phyloP scores from a whole-genome alignment of 1,140 invertebrate genomes.

The Calephelis virginiensis region DNA sequence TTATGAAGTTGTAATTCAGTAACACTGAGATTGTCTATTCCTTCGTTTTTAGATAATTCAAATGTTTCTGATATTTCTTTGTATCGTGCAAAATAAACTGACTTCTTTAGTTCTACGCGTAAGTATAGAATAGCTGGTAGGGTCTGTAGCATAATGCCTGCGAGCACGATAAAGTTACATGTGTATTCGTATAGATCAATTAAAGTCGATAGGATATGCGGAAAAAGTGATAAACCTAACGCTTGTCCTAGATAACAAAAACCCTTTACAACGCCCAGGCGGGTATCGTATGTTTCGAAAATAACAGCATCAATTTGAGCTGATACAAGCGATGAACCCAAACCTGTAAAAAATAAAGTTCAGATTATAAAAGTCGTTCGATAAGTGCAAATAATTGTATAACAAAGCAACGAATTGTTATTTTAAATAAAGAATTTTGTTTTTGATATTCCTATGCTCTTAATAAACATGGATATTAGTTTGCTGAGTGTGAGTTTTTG shows the following conservation, averaged over 20 bases:
- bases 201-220: constrained; percentile 63
- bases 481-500: too few species aligned
- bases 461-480: too few species aligned
- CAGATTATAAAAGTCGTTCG: neutral
- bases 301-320: constrained; percentile 71
- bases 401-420: too few species aligned
- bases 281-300: constrained; percentile 67
- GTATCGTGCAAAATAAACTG: constrained; percentile 53
- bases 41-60: constrained; percentile 57
- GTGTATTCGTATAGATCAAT: constrained; percentile 64
- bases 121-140: constrained; percentile 64
- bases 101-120: constrained; percentile 50
- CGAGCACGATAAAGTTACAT: constrained; percentile 56
- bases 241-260: constrained; percentile 64
- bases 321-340: constrained; percentile 67
- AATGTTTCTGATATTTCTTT: constrained; percentile 63
- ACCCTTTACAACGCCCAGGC: constrained; percentile 53
- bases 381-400: too few species aligned
- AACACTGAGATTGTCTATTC: constrained; percentile 44
- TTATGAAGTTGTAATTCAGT: constrained; percentile 67
- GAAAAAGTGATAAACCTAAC: constrained; percentile 61
- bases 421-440: too few species aligned
- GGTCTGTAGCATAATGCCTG: constrained; percentile 64
- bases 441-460: too few species aligned
- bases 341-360: constrained; percentile 49